These are phyloP conservation scores for Athrips mouffetella DNA, from an alignment of 2,888 invertebrate genomes.

Conservation along the genomic window DNA sequence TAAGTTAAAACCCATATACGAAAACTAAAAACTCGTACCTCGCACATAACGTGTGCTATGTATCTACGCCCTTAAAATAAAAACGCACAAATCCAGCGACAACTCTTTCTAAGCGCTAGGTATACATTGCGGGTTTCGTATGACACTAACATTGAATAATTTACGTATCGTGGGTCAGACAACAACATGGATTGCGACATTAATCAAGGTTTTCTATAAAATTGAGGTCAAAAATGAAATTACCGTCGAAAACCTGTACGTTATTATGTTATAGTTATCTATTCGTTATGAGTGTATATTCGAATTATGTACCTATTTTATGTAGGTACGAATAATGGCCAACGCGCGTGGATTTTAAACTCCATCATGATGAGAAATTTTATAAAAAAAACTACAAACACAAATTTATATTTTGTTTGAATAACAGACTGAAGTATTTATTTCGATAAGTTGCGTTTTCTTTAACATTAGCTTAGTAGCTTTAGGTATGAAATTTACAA, in stretches of 20 bases:
- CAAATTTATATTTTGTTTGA: too few species aligned
- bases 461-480: too few species aligned
- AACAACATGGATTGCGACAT: conserved; percentile 18
- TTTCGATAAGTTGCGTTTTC: too few species aligned
- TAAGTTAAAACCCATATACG: too few species aligned
- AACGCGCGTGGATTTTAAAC: not conserved
- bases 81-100: too few species aligned
- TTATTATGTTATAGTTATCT: conserved; percentile 41
- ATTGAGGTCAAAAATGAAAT: conserved; percentile 45
- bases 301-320: conserved; percentile 27
- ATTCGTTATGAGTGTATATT: conserved; percentile 44
- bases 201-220: conserved; percentile 35
- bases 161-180: conserved; percentile 41
- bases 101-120: too few species aligned
- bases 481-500: too few species aligned
- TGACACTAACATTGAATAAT: conserved; percentile 51
- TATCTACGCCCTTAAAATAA: too few species aligned
- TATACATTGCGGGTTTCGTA: conserved; percentile 34
- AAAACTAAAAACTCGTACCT: too few species aligned
- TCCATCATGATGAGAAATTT: not conserved
- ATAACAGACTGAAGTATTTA: too few species aligned
- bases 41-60: too few species aligned
- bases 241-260: conserved; percentile 39
- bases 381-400: too few species aligned
- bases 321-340: conserved; percentile 14